These are phyloP conservation scores for Stylophora pistillata DNA, from an alignment of 64 coral and sea anemone species.

Conservation along the genomic window DNA sequence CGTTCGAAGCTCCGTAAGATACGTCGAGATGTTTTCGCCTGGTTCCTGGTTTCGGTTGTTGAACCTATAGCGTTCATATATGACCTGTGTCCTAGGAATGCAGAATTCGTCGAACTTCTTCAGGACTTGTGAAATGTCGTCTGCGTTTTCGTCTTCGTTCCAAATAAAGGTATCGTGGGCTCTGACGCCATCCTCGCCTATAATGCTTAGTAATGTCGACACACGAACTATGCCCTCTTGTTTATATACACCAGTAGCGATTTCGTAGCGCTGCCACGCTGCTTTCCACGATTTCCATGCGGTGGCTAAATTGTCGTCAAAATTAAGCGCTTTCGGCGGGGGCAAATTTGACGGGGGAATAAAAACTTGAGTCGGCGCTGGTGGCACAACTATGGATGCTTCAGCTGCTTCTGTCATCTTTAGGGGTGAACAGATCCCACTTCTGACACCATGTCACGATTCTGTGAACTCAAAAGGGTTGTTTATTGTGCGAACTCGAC, in stretches of 20 bases:
- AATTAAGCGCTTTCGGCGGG: no score
- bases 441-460: background rate
- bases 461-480: no score
- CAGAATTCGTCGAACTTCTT: conserved; percentile 28
- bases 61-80: conserved; percentile 21
- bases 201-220: conserved; percentile 12
- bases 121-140: background rate
- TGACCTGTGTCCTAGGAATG: background rate
- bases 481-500: no score
- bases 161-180: conserved; percentile 14
- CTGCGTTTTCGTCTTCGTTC: background rate
- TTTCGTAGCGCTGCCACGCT: conserved; percentile 22
- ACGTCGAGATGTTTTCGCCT: conserved; percentile 1
- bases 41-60: conserved; percentile 28
- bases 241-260: background rate
- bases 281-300: conserved; percentile 8
- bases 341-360: background rate
- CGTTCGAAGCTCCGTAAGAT: conserved; percentile 9
- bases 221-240: conserved; percentile 18
- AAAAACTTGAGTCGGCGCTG: background rate
- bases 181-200: conserved; percentile 21
- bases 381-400: background rate
- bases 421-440: background rate
- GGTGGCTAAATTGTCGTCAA: background rate
- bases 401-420: background rate